Conservation (phyloP, 2,888 invertebrate genomes). For the Xestia rhomboidea region DNA sequence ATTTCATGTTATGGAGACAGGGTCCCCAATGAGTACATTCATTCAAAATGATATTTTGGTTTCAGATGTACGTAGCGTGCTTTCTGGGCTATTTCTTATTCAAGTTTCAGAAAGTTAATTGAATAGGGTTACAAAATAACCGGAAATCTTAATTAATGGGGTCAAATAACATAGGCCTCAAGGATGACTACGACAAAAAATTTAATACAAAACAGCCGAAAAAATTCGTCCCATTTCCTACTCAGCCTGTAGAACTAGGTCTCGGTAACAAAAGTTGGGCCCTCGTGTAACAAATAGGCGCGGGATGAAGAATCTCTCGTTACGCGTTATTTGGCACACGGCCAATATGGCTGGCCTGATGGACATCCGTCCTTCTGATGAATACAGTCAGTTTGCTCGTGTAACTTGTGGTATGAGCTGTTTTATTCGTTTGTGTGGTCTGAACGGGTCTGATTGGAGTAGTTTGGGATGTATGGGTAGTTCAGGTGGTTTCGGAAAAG, state of each 20-base stretch:
- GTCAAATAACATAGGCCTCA: background rate
- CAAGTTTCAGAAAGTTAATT: background rate
- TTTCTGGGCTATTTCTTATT: background rate
- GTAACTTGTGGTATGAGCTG: background rate
- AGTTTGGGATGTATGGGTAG: background rate
- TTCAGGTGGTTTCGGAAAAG: background rate
- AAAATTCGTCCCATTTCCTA: slow-evolving; percentile 2
- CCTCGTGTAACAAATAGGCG: slow-evolving; percentile 54
- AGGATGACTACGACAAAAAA: background rate
- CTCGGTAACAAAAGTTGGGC: slow-evolving; percentile 58
- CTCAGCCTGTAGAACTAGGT: slow-evolving; percentile 57
- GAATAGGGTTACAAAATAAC: background rate
- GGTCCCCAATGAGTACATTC: background rate
- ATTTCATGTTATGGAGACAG: background rate
- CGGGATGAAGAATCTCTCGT: slow-evolving; percentile 49
- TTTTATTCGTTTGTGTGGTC: background rate
- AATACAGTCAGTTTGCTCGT: slow-evolving; percentile 14
- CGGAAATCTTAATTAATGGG: background rate
- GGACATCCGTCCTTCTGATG: slow-evolving; percentile 31
- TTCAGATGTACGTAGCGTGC: background rate
- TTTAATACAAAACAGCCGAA: background rate
- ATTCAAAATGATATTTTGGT: background rate
- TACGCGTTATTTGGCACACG: slow-evolving; percentile 45
- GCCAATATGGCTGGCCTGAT: slow-evolving; percentile 43
- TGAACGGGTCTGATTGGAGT: slow-evolving; percentile 11